Evolutionary conservation across 2,888 invertebrate genomes (phyloP).

Genomic region (Scotopteryx bipunctaria): DNA sequence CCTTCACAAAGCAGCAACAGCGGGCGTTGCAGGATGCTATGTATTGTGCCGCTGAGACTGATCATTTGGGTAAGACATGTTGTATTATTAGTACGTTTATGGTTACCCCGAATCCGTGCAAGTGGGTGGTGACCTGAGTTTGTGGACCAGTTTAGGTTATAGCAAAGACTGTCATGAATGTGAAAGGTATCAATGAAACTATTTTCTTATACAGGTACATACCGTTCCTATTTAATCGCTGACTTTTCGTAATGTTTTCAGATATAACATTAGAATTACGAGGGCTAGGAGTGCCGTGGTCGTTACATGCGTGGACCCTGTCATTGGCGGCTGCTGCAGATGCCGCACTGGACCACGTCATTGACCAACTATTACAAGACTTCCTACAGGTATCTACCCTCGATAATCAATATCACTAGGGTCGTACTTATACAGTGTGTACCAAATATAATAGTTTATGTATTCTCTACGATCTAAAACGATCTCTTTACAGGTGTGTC

Average conservation of each 20-base stretch:
- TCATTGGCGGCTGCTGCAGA: conserved; percentile 94
- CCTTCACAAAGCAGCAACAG: conserved; percentile 91
- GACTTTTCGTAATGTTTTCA: conserved; percentile 53
- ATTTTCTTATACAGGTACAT: too few relatives aligned
- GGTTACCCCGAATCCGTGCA: too few relatives aligned
- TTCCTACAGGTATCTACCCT: conserved; percentile 85
- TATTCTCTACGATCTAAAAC: not conserved
- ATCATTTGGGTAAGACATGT: conserved; percentile 87
- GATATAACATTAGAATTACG: conserved; percentile 95
- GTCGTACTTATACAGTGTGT: too few relatives aligned
- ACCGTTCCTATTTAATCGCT: not conserved
- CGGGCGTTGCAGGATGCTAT: conserved; percentile 95
- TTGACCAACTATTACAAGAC: conserved; percentile 94
- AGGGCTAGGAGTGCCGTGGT: conserved; percentile 94
- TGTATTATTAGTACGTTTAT: too few relatives aligned
- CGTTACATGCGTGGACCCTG: conserved; percentile 96
- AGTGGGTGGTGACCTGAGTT: too few relatives aligned
- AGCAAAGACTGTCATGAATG: too few relatives aligned
- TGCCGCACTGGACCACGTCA: conserved; percentile 90
- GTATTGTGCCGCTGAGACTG: conserved; percentile 97
- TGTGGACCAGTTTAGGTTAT: too few relatives aligned
- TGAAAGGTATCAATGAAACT: too few relatives aligned
- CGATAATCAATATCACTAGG: too few relatives aligned
- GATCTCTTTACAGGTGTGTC: conserved; percentile 85
- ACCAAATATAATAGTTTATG: not conserved